phyloP scores from a whole-genome alignment of 2,113 vertebrate species.

The Aptenodytes patagonicus region DNA sequence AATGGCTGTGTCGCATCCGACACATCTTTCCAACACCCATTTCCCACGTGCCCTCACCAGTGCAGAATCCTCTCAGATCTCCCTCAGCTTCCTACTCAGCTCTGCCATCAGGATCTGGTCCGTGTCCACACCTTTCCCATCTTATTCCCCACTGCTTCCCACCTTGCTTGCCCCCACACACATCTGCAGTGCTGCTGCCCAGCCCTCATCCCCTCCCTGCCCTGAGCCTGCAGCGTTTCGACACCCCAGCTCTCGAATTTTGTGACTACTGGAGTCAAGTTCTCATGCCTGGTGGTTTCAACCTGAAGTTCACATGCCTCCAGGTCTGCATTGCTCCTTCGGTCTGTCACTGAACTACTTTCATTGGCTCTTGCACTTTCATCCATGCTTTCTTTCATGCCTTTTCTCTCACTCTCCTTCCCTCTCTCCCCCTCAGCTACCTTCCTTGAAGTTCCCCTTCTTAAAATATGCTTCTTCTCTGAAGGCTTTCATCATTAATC shows the following conservation, averaged over 20 bases:
- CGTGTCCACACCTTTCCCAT: background rate
- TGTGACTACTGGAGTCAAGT: background rate
- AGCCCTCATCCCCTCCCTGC: background rate
- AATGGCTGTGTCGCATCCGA: background rate
- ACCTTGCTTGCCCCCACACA: background rate
- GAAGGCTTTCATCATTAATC: constrained; percentile 59
- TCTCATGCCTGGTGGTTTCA: background rate
- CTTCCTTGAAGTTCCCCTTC: constrained; percentile 54
- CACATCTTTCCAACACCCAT: background rate
- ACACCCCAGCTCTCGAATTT: background rate
- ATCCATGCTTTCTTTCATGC: background rate
- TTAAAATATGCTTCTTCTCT: constrained; percentile 32
- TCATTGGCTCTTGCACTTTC: background rate
- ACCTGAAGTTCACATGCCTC: background rate
- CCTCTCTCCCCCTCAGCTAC: background rate
- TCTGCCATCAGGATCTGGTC: background rate
- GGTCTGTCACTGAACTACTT: background rate
- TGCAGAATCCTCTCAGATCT: background rate
- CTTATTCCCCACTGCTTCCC: background rate
- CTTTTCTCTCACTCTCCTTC: background rate
- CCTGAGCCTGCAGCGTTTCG: rapidly evolving
- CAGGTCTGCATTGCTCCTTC: background rate
- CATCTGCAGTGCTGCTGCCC: background rate
- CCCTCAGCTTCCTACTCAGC: background rate
- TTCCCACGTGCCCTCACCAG: background rate